Base-by-base conservation (phyloP, 37 sponge, comb jelly and placozoan genomes). In the Chondrosia reniformis region DNA sequence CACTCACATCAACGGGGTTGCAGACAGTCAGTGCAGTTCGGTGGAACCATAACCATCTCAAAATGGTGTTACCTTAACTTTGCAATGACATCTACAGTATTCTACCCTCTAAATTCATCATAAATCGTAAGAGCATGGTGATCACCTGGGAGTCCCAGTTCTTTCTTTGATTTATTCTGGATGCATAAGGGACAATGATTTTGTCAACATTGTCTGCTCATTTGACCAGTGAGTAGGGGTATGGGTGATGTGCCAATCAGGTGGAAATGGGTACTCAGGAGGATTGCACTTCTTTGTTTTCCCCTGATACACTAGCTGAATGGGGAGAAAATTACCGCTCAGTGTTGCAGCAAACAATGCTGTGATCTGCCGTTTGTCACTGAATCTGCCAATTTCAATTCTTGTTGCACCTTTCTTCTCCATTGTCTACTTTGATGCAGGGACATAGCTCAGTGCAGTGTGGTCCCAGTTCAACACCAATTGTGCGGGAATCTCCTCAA, bases 271-370 rank as follows among this genome's bases (percentile, higher is more conserved):
- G 61, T 59, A 59, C 5, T 66, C 67, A 37, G 33, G 67, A n/a
- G n/a, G n/a, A 66, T 66, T 36, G 67, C 67, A 32, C 67, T 40
- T 66, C 38, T 66, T 66, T 66, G 67, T 66, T 54, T 76, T 79
- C 21, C 79, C 79, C 33, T 34, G 24, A 62, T 79, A 79, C 7
- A 79, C 63, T 4, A 79, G 66, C 66, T 79, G 79, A 7, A 79
- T 79, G 61, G 79, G 79, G 66, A 79, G 79, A 30, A 62, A 79
- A 44, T 59, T 45, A n/a, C 79, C 79, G n/a, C 45, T 57, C 45
- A 57, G 37, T 37, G 65, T 44, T 22, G 63, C 79, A 62, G 79
- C 61, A 42, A 79, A 79, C 24, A 63, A 61, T 63, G 30, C 79
- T 38, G 79, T 79, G 43, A 79, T 79, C 30, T 62, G 57, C 64